Percentiles rank a stretch among this genome's conserved stretches.
Conservation (phyloP, 2,888 invertebrate species). For the Brenthis daphne region DNA sequence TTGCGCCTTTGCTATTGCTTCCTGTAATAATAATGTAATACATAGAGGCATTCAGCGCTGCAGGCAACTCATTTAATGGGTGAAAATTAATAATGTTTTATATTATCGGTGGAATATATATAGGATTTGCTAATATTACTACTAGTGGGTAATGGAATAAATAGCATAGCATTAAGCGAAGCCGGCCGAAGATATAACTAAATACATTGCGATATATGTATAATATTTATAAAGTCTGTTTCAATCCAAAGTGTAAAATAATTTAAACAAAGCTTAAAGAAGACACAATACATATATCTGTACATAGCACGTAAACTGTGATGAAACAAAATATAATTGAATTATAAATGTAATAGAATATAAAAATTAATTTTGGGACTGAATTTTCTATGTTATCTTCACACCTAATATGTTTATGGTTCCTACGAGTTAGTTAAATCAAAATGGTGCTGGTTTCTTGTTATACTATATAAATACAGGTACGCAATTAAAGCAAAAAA, state of each 20-base stretch:
- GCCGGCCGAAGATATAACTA: conserved; percentile 65
- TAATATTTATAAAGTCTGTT: conserved; percentile 2
- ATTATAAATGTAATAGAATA: too few relatives aligned
- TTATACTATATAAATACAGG: too few relatives aligned
- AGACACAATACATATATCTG: background rate
- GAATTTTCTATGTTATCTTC: too few relatives aligned
- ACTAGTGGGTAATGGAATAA: background rate
- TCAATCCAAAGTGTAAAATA: conserved; percentile 17
- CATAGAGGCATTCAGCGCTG: background rate
- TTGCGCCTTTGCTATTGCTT: conserved; percentile 75
- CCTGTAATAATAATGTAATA: conserved; percentile 48
- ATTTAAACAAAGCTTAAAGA: background rate
- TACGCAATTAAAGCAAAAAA: too few relatives aligned
- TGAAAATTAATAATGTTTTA: background rate
- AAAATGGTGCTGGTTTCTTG: too few relatives aligned
- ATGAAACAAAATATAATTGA: background rate
- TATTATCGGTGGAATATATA: background rate
- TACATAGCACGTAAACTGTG: background rate
- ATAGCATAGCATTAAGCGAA: conserved; percentile 55
- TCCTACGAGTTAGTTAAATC: too few relatives aligned
- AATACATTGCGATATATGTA: conserved; percentile 16
- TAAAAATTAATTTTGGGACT: too few relatives aligned
- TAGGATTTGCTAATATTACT: too few relatives aligned
- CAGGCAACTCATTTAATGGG: background rate
- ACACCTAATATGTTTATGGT: too few relatives aligned